phyloP scores from a whole-genome alignment of 2,888 invertebrate genomes.

The Cerastoderma edule region DNA sequence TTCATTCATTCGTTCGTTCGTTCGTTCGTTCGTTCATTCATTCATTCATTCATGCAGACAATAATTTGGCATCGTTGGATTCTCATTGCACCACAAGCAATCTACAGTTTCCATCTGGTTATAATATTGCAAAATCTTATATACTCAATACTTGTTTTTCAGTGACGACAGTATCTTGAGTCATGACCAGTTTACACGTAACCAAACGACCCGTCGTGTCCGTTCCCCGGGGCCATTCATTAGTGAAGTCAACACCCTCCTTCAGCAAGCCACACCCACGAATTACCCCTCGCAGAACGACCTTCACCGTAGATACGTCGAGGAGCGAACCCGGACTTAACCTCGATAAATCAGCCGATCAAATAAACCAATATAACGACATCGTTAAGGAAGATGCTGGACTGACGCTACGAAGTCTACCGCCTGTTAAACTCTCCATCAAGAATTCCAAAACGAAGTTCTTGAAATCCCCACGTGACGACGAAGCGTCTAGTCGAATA shows the following conservation, averaged over 20 bases:
- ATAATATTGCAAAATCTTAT: too few species aligned
- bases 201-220: constrained; percentile 8
- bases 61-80: too few species aligned
- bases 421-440: constrained; percentile 62
- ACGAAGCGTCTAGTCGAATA: constrained; percentile 36
- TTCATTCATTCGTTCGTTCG: too few species aligned
- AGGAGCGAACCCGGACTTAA: neutral
- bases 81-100: too few species aligned
- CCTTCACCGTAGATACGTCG: neutral
- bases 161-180: too few species aligned
- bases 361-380: constrained; percentile 59
- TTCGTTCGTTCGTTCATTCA: too few species aligned
- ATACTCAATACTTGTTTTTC: too few species aligned
- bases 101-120: too few species aligned
- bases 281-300: neutral
- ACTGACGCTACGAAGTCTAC: constrained; percentile 59
- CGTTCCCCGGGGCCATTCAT: constrained; percentile 2
- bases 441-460: constrained; percentile 42
- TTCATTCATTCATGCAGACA: too few species aligned
- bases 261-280: neutral
- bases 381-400: constrained; percentile 51
- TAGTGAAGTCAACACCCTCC: neutral
- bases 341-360: neutral
- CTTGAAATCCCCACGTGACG: constrained; percentile 43
- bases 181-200: constrained; percentile 16